phyloP scores from a whole-genome alignment of 2,113 vertebrate species.

The Ciconia maguari region DNA sequence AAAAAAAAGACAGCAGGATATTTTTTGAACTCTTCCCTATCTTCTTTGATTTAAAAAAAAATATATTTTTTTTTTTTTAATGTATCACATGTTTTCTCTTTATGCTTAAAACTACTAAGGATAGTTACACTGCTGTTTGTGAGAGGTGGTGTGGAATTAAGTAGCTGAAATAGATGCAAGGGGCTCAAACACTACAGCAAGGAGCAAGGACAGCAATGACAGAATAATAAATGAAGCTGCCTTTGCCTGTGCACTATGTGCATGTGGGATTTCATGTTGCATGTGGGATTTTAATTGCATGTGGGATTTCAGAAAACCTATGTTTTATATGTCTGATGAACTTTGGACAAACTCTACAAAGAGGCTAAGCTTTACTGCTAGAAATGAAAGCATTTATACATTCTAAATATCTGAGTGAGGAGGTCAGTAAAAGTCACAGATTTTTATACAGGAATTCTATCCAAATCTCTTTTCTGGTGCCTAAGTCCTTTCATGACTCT shows the following conservation, averaged over 20 bases:
- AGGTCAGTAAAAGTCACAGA: neutral
- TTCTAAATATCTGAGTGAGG: neutral
- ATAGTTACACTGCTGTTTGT: neutral
- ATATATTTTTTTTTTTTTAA: too few species aligned
- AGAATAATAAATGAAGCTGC: neutral
- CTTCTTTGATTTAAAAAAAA: neutral
- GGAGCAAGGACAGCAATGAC: neutral
- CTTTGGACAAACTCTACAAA: neutral
- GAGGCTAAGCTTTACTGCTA: neutral
- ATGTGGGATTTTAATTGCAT: neutral
- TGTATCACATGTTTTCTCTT: neutral
- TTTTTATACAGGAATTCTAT: neutral
- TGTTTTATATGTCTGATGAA: neutral
- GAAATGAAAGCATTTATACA: neutral
- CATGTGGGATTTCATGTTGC: neutral
- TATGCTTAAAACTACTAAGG: neutral
- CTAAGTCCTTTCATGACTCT: neutral
- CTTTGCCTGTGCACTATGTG: neutral
- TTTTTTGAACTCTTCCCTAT: neutral
- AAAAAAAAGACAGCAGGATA: neutral
- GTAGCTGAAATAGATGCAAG: neutral
- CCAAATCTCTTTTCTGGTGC: neutral
- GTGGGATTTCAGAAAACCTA: neutral
- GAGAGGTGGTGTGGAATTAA: neutral
- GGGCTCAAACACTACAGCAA: neutral